Evolutionary conservation across 2,113 vertebrate genomes (phyloP), one percentile per base, ranked within the genome.

Genomic region (Elephantulus edwardii): DNA sequence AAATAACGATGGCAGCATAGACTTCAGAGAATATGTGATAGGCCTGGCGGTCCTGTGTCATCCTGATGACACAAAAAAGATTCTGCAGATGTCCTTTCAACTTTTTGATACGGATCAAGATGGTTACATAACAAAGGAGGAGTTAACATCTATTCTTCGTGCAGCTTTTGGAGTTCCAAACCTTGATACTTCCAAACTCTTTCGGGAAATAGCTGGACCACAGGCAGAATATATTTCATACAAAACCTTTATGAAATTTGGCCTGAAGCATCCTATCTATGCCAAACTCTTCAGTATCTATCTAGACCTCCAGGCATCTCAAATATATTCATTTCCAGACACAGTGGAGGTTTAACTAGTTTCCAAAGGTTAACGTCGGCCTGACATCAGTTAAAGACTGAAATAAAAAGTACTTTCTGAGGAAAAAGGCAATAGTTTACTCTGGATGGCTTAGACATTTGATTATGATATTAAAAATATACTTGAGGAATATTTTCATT

Each of bases 21-120:
- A 99, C 97, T 99, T 99, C 97, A 98, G 99, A 97, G 99, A 99
- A 92, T 99, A 99, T 44, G 98, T 99, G 1, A 99, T 99, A 60
- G 98, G 98, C 11, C 97, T 99, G 91, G 98, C 98, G 33, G 97
- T 99, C 87, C 96, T 99, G 9, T 99, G 98, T 95, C 98, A 98
- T 91, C 98, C 99, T 64, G 98, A 98, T 8, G 98, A 99, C 97
- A 98, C 98, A 0, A 98, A 99, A 42, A 98, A 98, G 8, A 98
- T 98, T 56, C 98, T 99, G 87, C 96, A 70, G 54, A 98, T 98
- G 97, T 98, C 98, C 75, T 99, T 99, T 97, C 95, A 98, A 98
- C 97, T 99, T 50, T 99, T 99, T 88, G 98, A 99, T 96, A 92
- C 95, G 26, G 99, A 99, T 68, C 96, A 98, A 2, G 98, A 99